These are phyloP conservation scores for Gerris lacustris DNA, from an alignment of 2,888 invertebrate genomes.

Conservation along the genomic window DNA sequence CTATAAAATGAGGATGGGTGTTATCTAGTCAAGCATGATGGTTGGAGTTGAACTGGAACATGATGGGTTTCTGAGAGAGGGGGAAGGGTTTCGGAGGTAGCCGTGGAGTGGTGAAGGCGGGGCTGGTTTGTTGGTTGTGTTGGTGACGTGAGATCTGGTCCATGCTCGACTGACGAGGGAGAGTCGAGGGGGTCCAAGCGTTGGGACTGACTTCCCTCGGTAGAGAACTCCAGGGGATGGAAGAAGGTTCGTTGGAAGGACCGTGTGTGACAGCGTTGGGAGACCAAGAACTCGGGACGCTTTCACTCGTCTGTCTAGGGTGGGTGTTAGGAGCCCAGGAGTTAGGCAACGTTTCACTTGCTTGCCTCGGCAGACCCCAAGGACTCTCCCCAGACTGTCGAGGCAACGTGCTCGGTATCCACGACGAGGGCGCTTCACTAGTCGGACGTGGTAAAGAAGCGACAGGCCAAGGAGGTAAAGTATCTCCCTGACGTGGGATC, in stretches of 20 bases:
- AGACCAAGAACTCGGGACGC: slow-evolving; percentile 10
- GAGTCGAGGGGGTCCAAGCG: slow-evolving; percentile 26
- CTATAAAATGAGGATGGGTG: too few species aligned
- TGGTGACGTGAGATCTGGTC: not conserved
- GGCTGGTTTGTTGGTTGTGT: slow-evolving; percentile 32
- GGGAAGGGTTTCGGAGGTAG: slow-evolving; percentile 43
- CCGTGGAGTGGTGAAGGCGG: slow-evolving; percentile 40
- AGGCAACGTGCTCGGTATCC: not conserved
- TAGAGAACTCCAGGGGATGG: slow-evolving; percentile 15
- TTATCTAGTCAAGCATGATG: slow-evolving; percentile 13
- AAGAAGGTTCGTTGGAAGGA: slow-evolving; percentile 20
- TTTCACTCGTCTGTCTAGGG: not conserved
- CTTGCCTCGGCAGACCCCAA: not conserved
- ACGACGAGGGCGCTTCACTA: not conserved
- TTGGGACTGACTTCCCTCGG: slow-evolving; percentile 21
- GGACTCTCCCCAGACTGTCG: not conserved
- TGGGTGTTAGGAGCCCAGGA: not conserved
- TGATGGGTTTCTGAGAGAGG: slow-evolving; percentile 23
- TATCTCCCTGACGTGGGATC: too few species aligned
- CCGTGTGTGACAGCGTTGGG: slow-evolving; percentile 13
- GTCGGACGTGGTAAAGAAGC: not conserved
- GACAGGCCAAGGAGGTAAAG: not conserved
- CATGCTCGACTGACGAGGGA: slow-evolving; percentile 28
- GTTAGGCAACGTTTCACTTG: not conserved
- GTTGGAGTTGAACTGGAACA: slow-evolving; percentile 26